A percentile compares a stretch with the other conserved stretches of the same genome.
Conservation (phyloP, 2,888 invertebrate genomes). For the Reticulitermes lucifugus region DNA sequence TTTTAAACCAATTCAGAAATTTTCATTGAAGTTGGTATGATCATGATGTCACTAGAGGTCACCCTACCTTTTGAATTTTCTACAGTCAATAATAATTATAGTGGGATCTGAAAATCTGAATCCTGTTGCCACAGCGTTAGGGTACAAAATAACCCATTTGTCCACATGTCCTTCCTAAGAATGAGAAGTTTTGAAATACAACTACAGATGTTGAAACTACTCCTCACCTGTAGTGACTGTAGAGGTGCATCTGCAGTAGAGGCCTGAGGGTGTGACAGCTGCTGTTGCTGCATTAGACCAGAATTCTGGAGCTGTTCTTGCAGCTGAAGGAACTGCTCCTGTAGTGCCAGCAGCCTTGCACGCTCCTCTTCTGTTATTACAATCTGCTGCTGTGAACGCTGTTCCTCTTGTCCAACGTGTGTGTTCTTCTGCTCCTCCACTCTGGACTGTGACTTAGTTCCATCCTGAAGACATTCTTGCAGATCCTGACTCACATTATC, state of each 20-base stretch:
- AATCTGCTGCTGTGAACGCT: neutral
- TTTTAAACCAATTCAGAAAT: too few relatives aligned
- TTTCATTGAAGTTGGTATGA: too few relatives aligned
- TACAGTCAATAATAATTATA: too few relatives aligned
- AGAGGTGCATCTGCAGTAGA: slow-evolving; percentile 48
- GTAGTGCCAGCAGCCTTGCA: neutral
- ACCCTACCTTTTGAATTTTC: too few relatives aligned
- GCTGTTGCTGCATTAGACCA: neutral
- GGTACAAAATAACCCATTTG: too few relatives aligned
- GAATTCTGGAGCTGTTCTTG: slow-evolving; percentile 48
- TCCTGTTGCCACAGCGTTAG: too few relatives aligned
- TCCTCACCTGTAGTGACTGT: slow-evolving; percentile 55
- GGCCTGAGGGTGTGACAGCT: neutral
- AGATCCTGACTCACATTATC: slow-evolving; percentile 49
- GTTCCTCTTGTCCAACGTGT: neutral
- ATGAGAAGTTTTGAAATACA: too few relatives aligned
- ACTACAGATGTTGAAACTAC: too few relatives aligned
- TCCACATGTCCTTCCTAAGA: too few relatives aligned
- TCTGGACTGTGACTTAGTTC: neutral
- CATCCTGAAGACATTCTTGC: neutral
- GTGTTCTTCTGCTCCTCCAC: too few relatives aligned
- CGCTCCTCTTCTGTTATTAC: slow-evolving; percentile 18
- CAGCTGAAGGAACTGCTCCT: slow-evolving; percentile 54
- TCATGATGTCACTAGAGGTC: too few relatives aligned
- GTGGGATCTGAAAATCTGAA: too few relatives aligned